A percentile compares a stretch with the other conserved stretches of the same genome.
Conservation (phyloP, 2,113 vertebrate species). For the Neodontobutis hainanensis region DNA sequence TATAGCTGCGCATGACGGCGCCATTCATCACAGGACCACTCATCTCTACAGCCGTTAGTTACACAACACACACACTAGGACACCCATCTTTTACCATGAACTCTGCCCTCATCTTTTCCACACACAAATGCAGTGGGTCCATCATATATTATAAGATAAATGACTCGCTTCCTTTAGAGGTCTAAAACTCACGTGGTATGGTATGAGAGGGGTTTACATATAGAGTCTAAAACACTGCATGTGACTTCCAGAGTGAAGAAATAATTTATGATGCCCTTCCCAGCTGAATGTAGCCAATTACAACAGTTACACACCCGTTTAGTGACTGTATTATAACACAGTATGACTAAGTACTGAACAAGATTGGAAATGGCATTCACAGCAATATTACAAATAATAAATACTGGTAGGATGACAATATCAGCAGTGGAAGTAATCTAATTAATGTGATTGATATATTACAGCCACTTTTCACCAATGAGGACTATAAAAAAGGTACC, state of each 20-base stretch:
- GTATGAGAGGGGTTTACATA: background rate
- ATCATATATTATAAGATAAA: slow-evolving; percentile 40
- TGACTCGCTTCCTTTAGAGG: slow-evolving; percentile 18
- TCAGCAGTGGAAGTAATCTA: no score
- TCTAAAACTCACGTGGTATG: background rate
- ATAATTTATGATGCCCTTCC: slow-evolving; percentile 23
- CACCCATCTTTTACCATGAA: slow-evolving; percentile 63
- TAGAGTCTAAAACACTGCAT: slow-evolving; percentile 12
- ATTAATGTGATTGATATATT: no score
- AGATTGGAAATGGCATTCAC: slow-evolving; percentile 6
- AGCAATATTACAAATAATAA: slow-evolving; percentile 17
- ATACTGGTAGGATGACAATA: background rate
- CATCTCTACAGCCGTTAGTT: slow-evolving; percentile 73
- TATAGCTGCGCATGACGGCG: slow-evolving; percentile 75
- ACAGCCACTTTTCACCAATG: no score
- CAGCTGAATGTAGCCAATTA: slow-evolving; percentile 42
- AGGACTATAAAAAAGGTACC: no score
- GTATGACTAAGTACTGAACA: slow-evolving; percentile 11
- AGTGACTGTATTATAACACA: slow-evolving; percentile 24
- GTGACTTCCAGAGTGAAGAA: slow-evolving; percentile 10
- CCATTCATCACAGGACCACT: slow-evolving; percentile 81
- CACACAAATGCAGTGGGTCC: slow-evolving; percentile 44
- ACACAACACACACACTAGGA: slow-evolving; percentile 66
- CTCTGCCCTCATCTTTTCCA: slow-evolving; percentile 66
- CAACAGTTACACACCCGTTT: slow-evolving; percentile 41